Base-by-base conservation (phyloP, 2,888 invertebrate genomes). In the Endotricha flammealis region DNA sequence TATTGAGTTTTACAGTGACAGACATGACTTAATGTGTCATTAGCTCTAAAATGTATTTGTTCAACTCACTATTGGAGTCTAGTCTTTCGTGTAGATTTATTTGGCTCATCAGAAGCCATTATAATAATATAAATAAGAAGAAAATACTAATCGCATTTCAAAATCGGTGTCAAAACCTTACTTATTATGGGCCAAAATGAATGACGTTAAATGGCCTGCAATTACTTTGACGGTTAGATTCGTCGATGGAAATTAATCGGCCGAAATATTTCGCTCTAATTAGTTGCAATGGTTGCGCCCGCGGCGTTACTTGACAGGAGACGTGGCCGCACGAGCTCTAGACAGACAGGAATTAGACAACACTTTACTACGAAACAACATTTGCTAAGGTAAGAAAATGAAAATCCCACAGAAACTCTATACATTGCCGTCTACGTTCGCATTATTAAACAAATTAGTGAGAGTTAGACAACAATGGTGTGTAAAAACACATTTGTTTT, bases 251-350 rank as follows among this genome's bases (percentile, higher is more conserved):
- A 40, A 42, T 38, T 63, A 63, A 66, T 64, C 61, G 34, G 55
- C 53, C 62, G 54, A 73, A 71, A 73, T 69, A 66, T 65, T 67
- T 65, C 44, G 56, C 45, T 54, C 67, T 69, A 73, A 73, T 77
- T 73, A 70, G 52, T 46, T 42, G 49, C 56, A 58, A 64, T 62
- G 56, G 50, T 48, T 44, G 39, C 48, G 57, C 79, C 67, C 40
- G 64, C 62, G 74, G 82, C 68, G 36, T 45, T 45, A 50, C 60
- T 69, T 75, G 80, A 75, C 79, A 73, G 67, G 58, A 66, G 75
- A 78, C 65, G 66, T 53, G 66, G 53, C 52, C 52, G 64, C 76
- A 73, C 74, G 77, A 65, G 59, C 61, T 64, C 51, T 60, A 60
- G 67, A 74, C 66, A 51, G 59, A 55, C 59, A 45, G 52, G 71